Base-by-base conservation (phyloP, 30 jellyfish, hydroid and myxozoan species). In the Pelagia noctiluca region DNA sequence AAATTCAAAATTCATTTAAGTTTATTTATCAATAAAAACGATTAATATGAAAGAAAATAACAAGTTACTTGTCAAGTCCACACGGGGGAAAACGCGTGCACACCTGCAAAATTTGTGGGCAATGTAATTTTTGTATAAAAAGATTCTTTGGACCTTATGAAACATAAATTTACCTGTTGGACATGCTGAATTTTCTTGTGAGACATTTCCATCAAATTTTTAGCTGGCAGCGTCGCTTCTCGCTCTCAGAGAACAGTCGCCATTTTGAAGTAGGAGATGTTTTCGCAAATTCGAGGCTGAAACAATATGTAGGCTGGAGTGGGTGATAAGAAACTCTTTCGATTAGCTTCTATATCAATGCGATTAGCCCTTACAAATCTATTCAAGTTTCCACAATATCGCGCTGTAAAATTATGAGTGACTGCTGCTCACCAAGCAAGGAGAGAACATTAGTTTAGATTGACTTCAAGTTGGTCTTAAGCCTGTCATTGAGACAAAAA, bases 161-260 rank as follows among this genome's bases (percentile, higher is more conserved):
- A 52, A 3, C 68, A 52, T 52, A 52, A 52, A 52, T 52, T 52
- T 52, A 52, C 68, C 68, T 52, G 68, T 52, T 52, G 68, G 68
- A n/a, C 68, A 52, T 52, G 68, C 26, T 52, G 68, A 52, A 52
- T 52, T 52, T 3, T 52, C 68, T 52, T 52, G 25, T 10, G 68
- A 52, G 68, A 29, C 68, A 52, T 52, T 52, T 52, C 68, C 68
- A 52, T 8, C 68, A 52, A 52, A 29, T 52, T 52, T 10, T 52
- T 52, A 52, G 68, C 68, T 52, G 68, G 25, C 68, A 52, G 25
- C 12, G 68, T 52, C 21, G 25, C 25, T 52, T 52, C 68, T 52
- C 26, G 25, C 68, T 52, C 68, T 8, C 2, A 29, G 25, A 52
- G 68, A 8, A 52, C 68, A 19, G 26, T 52, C 12, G 25, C 68